Conservation (phyloP, 1,140 invertebrate species). For the Ceratitis capitata region DNA sequence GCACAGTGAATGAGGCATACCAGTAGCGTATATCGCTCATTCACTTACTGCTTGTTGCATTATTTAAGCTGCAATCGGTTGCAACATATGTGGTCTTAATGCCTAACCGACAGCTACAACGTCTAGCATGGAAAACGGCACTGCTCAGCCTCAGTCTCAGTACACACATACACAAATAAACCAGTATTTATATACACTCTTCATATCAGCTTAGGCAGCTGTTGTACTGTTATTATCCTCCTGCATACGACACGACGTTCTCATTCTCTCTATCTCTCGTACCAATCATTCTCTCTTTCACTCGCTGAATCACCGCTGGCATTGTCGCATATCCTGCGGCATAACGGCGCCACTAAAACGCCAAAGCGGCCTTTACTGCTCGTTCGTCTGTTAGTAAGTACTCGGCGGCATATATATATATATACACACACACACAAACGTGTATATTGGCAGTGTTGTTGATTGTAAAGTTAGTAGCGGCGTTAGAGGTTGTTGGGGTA, state of each 20-base stretch:
- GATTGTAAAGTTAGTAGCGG: neutral
- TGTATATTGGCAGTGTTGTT: neutral
- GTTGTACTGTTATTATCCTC: neutral
- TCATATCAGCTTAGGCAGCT: neutral
- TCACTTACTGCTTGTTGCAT: slow-evolving; percentile 26
- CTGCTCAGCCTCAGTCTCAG: too few relatives aligned
- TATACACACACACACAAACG: too few relatives aligned
- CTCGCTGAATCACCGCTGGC: neutral
- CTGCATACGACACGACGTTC: neutral
- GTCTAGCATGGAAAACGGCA: neutral
- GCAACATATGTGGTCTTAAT: slow-evolving; percentile 34
- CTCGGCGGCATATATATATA: neutral
- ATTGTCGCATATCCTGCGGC: neutral
- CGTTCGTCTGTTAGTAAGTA: neutral
- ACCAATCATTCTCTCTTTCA: neutral
- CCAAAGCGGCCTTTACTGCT: neutral
- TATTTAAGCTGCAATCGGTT: slow-evolving; percentile 31
- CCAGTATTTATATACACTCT: neutral
- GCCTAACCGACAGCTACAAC: slow-evolving; percentile 22
- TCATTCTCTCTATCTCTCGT: neutral
- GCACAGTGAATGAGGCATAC: slow-evolving; percentile 13
- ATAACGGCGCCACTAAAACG: slow-evolving; percentile 1
- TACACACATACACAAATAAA: too few relatives aligned
- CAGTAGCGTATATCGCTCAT: neutral
- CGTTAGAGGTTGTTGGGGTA: slow-evolving; percentile 28